These are phyloP conservation scores for Bos taurus DNA, from an alignment of 2,113 vertebrate genomes.

Conservation along the genomic window DNA sequence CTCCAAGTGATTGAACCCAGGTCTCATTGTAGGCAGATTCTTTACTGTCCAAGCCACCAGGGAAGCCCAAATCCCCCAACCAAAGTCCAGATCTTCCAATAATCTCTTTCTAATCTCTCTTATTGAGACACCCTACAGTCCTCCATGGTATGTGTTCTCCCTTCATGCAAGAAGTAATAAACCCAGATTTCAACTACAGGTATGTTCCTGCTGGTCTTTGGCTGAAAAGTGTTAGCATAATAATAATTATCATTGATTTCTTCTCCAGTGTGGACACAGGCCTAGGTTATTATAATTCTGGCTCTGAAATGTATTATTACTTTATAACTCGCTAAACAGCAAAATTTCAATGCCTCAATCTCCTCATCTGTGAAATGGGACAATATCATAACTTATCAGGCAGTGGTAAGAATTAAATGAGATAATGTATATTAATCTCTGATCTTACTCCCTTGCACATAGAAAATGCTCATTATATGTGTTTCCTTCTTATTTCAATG, in stretches of 20 bases:
- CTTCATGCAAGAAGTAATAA: background rate
- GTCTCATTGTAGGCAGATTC: background rate
- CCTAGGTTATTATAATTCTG: background rate
- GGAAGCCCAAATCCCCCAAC: background rate
- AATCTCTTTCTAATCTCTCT: background rate
- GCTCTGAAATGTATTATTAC: background rate
- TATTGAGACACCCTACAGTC: background rate
- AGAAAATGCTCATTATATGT: background rate
- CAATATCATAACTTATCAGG: background rate
- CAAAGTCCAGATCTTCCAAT: background rate
- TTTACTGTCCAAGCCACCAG: background rate
- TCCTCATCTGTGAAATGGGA: background rate
- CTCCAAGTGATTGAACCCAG: background rate
- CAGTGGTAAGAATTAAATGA: background rate
- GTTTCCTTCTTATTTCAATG: background rate
- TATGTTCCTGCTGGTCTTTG: background rate
- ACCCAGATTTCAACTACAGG: background rate
- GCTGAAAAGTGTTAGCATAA: background rate
- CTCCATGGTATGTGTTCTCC: background rate
- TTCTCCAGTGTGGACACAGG: background rate
- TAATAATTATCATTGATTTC: background rate
- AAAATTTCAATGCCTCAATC: background rate
- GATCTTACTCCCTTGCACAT: background rate
- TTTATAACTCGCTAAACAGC: background rate
- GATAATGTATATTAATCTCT: background rate